Percentiles rank a stretch among this genome's conserved stretches.
These are phyloP conservation scores for Montipora efflorescens DNA, from an alignment of 64 coral and sea anemone genomes.

Conservation along the genomic window DNA sequence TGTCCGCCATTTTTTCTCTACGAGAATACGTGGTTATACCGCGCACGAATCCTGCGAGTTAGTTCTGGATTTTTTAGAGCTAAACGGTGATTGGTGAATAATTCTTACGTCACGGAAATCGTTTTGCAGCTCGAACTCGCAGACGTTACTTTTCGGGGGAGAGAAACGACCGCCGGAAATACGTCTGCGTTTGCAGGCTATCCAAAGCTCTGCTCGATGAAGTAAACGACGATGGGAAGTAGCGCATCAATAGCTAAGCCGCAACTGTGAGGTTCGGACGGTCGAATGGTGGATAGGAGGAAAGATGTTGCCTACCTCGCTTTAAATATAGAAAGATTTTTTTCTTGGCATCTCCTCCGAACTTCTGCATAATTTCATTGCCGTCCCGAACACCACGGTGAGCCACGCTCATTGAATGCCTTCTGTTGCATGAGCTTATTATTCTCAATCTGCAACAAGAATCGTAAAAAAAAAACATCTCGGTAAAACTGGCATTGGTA, in stretches of 20 bases:
- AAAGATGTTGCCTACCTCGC: not conserved
- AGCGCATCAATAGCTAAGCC: not conserved
- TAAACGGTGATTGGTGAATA: no score
- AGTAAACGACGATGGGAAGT: not conserved
- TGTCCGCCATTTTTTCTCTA: no score
- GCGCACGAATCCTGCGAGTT: no score
- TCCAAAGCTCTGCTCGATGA: not conserved
- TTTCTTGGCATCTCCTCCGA: not conserved
- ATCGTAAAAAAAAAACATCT: not conserved
- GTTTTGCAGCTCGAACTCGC: no score
- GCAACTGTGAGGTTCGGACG: not conserved
- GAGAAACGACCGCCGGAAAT: no score
- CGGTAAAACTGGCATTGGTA: not conserved
- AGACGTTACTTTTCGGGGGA: no score
- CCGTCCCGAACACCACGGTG: not conserved
- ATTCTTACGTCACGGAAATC: no score
- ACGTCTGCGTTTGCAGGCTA: no score
- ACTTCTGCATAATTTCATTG: not conserved
- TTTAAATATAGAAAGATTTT: not conserved
- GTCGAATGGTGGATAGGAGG: not conserved
- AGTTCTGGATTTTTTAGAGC: no score
- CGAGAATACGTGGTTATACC: no score
- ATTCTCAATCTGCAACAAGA: constrained; percentile 3
- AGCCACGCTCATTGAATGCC: not conserved
- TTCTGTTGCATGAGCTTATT: not conserved